Percentiles rank a stretch among this genome's conserved stretches.
Conservation (phyloP, 2,797 vertebrate species). For the Naso thynnoides region DNA sequence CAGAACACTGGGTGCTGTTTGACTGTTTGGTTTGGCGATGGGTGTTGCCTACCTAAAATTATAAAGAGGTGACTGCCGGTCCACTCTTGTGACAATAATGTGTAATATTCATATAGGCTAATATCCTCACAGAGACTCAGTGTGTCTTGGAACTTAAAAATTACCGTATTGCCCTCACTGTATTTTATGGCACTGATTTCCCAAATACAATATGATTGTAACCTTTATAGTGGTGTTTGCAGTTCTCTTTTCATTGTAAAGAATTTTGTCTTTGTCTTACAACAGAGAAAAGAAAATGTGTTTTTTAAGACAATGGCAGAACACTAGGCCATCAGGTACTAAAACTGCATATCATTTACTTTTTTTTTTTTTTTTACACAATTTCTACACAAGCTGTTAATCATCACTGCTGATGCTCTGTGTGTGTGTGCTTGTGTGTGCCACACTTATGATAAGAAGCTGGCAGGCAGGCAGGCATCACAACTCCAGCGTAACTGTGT, state of each 20-base stretch:
- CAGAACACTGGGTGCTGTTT: conserved; percentile 29
- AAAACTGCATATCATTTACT: not conserved
- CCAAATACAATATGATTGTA: not conserved
- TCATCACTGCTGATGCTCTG: not conserved
- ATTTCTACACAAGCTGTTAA: not conserved
- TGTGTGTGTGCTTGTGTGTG: not conserved
- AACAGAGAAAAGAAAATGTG: too few relatives aligned
- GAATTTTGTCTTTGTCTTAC: conserved; percentile 12
- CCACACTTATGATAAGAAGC: conserved; percentile 6
- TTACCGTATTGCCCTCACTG: not conserved
- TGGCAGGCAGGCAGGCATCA: conserved; percentile 30
- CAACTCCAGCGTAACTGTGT: conserved; percentile 18
- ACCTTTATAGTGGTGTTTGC: not conserved
- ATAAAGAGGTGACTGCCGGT: conserved; percentile 39
- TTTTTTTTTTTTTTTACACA: too few relatives aligned
- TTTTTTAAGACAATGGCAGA: not conserved
- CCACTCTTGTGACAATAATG: conserved; percentile 52
- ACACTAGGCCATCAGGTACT: not conserved
- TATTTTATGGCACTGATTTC: not conserved
- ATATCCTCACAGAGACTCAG: conserved; percentile 48
- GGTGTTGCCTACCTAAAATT: conserved; percentile 55
- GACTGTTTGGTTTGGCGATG: conserved; percentile 29
- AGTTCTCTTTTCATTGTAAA: not conserved
- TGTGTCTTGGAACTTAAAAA: not conserved
- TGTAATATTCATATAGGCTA: conserved; percentile 48